Conservation (phyloP, 2,888 invertebrate species). For the Heteromurus nitidus region DNA sequence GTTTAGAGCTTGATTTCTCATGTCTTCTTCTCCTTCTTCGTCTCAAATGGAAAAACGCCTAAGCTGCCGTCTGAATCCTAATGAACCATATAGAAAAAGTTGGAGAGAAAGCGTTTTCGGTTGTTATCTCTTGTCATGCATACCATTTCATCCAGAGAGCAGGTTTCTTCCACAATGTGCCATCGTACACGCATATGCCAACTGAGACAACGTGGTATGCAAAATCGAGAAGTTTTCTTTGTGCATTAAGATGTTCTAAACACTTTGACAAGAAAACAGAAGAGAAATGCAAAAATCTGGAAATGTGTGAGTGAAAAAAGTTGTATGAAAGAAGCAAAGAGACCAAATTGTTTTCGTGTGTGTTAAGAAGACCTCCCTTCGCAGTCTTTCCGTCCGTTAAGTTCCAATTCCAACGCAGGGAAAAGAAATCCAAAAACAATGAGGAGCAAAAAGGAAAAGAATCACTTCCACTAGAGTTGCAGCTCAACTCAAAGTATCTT, state of each 20-base stretch:
- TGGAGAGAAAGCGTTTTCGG: neutral
- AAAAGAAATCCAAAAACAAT: neutral
- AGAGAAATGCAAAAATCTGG: neutral
- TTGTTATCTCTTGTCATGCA: neutral
- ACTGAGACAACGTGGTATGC: too few relatives aligned
- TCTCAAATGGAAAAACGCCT: constrained; percentile 20
- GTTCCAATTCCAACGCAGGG: neutral
- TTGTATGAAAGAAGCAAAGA: neutral
- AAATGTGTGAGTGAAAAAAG: neutral
- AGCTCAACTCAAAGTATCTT: neutral
- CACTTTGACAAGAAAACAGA: neutral
- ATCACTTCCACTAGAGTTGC: neutral
- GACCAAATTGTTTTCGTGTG: constrained; percentile 4
- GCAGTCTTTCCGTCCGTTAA: too few relatives aligned
- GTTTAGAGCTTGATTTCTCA: constrained; percentile 39
- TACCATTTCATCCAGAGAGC: neutral
- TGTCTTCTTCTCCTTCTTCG: constrained; percentile 16
- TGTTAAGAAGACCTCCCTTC: too few relatives aligned
- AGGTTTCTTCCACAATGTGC: too few relatives aligned
- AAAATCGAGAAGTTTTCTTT: neutral
- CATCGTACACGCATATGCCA: too few relatives aligned
- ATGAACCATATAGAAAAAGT: constrained; percentile 32
- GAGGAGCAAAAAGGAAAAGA: neutral
- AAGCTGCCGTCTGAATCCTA: constrained; percentile 48
- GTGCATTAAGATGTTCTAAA: neutral